Evolutionary conservation across 2,888 invertebrate species (phyloP), one percentile per base, ranked within the genome.

Genomic region (Helleia helle): DNA sequence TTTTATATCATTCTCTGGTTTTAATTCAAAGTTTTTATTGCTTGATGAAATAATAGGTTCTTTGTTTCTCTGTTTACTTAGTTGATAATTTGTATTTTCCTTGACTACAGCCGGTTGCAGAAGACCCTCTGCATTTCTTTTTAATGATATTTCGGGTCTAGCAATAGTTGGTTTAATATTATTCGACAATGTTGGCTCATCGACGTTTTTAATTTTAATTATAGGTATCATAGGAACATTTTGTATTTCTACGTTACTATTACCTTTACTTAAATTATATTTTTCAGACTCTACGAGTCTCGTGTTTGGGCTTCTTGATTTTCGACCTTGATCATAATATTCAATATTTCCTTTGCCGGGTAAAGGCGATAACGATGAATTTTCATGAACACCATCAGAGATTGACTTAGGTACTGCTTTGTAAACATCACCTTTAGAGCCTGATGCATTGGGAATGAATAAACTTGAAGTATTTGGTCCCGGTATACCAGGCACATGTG

Each of bases 401-500:
- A 51, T 48, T 2, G 58, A 48, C 47, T 63, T 65, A 36, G 53
- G 29, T n/a, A 52, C 44, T 41, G 47, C 51, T 54, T 62, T 71
- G 36, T 51, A 60, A 22, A 45, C 52, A 42, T 75, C 73, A 44
- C 8, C 22, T 4, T 34, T 34, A 3, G 17, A 8, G 18, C 34
- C 34, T 7, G 34, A 34, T 4, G 59, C 26, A 54, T 60, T 73
- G 41, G 62, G 68, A 36, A 69, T 57, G 50, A 63, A 86, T 29
- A 84, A 62, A 14, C 79, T 72, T 15, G 91, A 67, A 22, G 89
- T 88, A 52, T 90, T 90, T 2, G 94, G 95, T 6, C 94, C 94
- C 0, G 95, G 94, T 71, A 95, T 95, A 8, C 94, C 95, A 4
- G 94, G 94, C 7, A 95, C 94, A 66, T 93, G 91, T 0, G 94